Evolutionary conservation across 1,140 invertebrate genomes (phyloP).

Genomic region (Drosophila miranda): DNA sequence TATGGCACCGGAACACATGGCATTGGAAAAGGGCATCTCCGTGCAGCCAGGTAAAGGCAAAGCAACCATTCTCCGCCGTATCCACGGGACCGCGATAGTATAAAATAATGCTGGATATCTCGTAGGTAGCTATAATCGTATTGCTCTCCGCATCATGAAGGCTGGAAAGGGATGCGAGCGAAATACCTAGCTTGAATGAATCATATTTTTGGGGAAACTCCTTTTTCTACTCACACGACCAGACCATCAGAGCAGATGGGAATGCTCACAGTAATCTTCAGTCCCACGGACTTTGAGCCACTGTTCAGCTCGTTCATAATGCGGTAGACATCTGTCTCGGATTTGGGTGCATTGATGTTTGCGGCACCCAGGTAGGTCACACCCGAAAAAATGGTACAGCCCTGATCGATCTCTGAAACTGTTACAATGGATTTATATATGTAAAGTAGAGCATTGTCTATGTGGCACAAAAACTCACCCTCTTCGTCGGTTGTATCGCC

Average conservation of each 20-base stretch:
- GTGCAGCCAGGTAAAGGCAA: conserved; percentile 98
- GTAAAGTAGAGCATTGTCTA: no score
- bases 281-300: conserved; percentile 85
- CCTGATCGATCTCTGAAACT: conserved; percentile 91
- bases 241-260: conserved; percentile 93
- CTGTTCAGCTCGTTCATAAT: conserved; percentile 96
- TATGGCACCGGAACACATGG: conserved; percentile 97
- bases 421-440: conserved; percentile 35
- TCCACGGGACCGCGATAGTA: conserved; percentile 95
- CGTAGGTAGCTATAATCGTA: conserved; percentile 93
- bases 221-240: conserved; percentile 86
- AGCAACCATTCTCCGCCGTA: conserved; percentile 93
- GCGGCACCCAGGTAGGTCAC: conserved; percentile 97
- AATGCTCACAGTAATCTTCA: conserved; percentile 95
- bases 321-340: conserved; percentile 96
- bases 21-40: conserved; percentile 97
- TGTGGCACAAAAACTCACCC: conserved; percentile 82
- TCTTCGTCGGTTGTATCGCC: conserved; percentile 87
- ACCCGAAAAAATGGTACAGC: conserved; percentile 95
- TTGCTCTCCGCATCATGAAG: conserved; percentile 93
- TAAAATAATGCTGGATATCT: conserved; percentile 96
- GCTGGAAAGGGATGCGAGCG: conserved; percentile 83
- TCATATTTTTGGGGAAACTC: background rate
- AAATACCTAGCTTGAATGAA: background rate
- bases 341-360: conserved; percentile 95